Percentiles rank a stretch among this genome's conserved stretches.
phyloP scores from a whole-genome alignment of 2,797 vertebrate genomes.

The Pseudotriccus pelzelni region DNA sequence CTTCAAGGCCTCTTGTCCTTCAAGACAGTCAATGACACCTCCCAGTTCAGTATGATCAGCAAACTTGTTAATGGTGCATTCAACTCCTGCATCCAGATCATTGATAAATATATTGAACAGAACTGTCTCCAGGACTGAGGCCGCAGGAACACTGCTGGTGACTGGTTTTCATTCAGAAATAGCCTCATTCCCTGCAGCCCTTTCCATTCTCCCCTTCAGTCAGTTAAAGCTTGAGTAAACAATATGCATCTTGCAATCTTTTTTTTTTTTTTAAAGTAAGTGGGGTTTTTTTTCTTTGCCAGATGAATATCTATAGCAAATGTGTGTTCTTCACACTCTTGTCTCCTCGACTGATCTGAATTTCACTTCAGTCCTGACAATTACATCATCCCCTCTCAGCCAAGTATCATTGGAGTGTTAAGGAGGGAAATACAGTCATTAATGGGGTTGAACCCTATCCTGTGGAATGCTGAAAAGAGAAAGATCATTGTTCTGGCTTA shows the following conservation, averaged over 20 bases:
- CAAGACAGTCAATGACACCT: neutral
- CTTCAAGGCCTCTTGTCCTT: neutral
- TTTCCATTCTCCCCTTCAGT: neutral
- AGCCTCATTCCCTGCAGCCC: neutral
- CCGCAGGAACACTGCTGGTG: neutral
- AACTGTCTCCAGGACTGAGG: neutral
- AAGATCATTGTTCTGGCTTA: neutral
- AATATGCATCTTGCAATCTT: neutral
- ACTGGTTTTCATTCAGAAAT: neutral
- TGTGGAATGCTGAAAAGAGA: neutral
- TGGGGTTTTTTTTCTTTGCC: neutral
- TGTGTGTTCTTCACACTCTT: neutral
- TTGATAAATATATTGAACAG: neutral
- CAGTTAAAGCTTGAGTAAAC: neutral
- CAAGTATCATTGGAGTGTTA: neutral
- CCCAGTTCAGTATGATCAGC: neutral
- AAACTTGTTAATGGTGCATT: neutral
- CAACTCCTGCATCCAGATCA: neutral
- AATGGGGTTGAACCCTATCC: neutral
- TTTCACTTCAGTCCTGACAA: neutral
- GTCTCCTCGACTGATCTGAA: neutral
- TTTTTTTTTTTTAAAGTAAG: neutral
- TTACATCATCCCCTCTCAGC: neutral
- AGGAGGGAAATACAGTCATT: neutral
- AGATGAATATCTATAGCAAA: neutral